These are phyloP conservation scores for Drosophila buzzatii DNA, from an alignment of 2,888 invertebrate genomes.

Conservation along the genomic window DNA sequence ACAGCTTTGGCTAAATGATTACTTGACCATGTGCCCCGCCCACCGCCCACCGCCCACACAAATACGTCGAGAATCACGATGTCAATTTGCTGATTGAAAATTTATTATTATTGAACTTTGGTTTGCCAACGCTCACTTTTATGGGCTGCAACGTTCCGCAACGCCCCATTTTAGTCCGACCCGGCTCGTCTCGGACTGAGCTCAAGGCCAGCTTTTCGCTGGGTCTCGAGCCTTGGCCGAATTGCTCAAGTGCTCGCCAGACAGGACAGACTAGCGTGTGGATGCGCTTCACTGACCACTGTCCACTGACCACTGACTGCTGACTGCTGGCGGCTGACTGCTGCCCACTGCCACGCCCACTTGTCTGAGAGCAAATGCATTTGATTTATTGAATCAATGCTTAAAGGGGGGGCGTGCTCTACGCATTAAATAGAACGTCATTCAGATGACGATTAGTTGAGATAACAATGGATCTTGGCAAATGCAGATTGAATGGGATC, in stretches of 20 bases:
- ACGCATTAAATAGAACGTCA: not conserved
- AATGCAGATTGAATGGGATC: not conserved
- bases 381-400: constrained; percentile 65
- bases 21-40: constrained; percentile 56
- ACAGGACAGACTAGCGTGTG: constrained; percentile 4
- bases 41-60: constrained; percentile 5
- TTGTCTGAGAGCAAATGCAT: constrained; percentile 47
- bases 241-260: constrained; percentile 37
- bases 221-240: constrained; percentile 12
- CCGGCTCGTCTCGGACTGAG: not conserved
- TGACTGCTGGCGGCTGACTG: not conserved
- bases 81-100: constrained; percentile 85
- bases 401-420: constrained; percentile 1
- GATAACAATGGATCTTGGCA: not conserved
- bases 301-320: constrained; percentile 1
- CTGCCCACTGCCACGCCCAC: constrained; percentile 57
- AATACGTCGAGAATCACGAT: constrained; percentile 76
- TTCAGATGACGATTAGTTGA: constrained; percentile 12
- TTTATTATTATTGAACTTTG: constrained; percentile 76
- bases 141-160: constrained; percentile 61
- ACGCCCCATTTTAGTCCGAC: constrained; percentile 33
- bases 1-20: constrained; percentile 75
- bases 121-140: constrained; percentile 52
- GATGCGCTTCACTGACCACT: constrained; percentile 45
- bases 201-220: constrained; percentile 26